Percentiles rank a stretch among this genome's conserved stretches.
Conservation (phyloP, 2,797 vertebrate species). For the Buphagus erythrorhynchus region DNA sequence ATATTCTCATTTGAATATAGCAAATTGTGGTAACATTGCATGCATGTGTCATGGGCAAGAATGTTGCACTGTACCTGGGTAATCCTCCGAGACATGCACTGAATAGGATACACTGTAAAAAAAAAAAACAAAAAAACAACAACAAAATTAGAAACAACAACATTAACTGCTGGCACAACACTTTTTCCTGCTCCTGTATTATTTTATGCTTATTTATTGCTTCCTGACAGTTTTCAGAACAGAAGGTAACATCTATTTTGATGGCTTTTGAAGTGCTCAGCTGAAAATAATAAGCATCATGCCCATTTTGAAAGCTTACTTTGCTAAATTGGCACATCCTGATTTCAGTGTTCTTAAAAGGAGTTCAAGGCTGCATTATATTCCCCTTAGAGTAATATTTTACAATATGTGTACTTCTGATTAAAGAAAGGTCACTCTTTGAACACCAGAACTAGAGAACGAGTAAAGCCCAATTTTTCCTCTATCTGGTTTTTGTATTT, state of each 20-base stretch:
- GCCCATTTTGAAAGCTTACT: not conserved
- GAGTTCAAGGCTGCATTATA: not conserved
- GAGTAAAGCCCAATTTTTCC: not conserved
- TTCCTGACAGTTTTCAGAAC: conserved; percentile 2
- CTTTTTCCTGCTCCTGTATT: not conserved
- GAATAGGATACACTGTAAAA: conserved; percentile 85
- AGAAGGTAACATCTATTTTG: conserved; percentile 25
- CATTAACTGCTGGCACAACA: not conserved
- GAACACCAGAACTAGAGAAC: not conserved
- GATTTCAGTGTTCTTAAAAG: not conserved
- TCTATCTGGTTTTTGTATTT: not conserved
- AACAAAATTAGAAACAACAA: conserved; percentile 33
- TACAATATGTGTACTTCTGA: not conserved
- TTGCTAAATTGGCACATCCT: not conserved
- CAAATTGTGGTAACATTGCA: not conserved
- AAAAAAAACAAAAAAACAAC: not conserved
- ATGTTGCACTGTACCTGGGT: conserved; percentile 83
- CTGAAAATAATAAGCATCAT: not conserved
- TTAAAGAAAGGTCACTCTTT: not conserved
- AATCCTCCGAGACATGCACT: conserved; percentile 90
- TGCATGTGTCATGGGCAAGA: not conserved
- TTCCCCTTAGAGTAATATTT: not conserved
- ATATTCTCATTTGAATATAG: not conserved
- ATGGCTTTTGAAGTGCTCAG: conserved; percentile 25
- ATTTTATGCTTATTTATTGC: conserved; percentile 39